Evolutionary conservation across 2,888 invertebrate species (phyloP).

Genomic region (Habrosyne pyritoides): DNA sequence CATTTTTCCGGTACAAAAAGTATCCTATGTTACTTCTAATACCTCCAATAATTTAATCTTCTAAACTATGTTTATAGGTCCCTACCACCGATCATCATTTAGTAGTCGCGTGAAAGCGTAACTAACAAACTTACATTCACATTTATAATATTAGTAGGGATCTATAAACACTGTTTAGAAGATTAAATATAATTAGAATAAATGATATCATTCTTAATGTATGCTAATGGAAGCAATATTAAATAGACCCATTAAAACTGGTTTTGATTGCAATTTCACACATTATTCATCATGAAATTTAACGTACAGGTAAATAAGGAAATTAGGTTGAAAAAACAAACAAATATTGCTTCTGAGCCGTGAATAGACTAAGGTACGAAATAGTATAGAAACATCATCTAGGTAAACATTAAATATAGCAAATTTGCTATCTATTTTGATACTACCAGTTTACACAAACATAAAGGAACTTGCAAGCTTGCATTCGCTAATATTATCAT

Average conservation of each 20-base stretch:
- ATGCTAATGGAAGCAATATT: not conserved
- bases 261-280: not conserved
- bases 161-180: too few relatives aligned
- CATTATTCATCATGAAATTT: not conserved
- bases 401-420: slow-evolving; percentile 12
- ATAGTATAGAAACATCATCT: not conserved
- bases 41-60: too few relatives aligned
- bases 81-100: too few relatives aligned
- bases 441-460: slow-evolving; percentile 26
- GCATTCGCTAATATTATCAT: slow-evolving; percentile 31
- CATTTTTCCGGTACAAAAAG: too few relatives aligned
- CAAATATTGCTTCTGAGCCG: too few relatives aligned
- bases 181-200: too few relatives aligned
- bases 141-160: too few relatives aligned
- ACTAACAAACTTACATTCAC: too few relatives aligned
- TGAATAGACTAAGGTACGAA: not conserved
- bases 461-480: slow-evolving; percentile 21
- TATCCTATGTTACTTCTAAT: too few relatives aligned
- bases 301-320: too few relatives aligned
- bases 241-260: not conserved
- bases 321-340: not conserved
- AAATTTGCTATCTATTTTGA: slow-evolving; percentile 30
- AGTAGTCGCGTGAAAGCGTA: too few relatives aligned
- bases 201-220: not conserved
- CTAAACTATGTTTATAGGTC: too few relatives aligned